Evolutionary conservation across 2,797 vertebrate genomes (phyloP), one percentile per base, ranked within the genome.

Genomic region (Gobio occitaniae): DNA sequence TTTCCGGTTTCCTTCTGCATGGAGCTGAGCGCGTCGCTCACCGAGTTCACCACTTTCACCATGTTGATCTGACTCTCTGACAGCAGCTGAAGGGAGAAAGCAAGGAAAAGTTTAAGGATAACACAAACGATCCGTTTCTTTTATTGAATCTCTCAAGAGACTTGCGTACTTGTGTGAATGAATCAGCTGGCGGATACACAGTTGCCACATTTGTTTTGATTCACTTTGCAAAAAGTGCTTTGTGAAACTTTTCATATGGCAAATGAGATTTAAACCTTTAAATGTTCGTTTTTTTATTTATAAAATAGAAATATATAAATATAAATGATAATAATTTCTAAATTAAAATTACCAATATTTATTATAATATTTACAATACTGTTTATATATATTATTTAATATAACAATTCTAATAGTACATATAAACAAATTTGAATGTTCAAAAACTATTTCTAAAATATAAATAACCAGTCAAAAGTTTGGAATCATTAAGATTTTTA

Each of bases 21-120:
- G 3, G 93, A 91, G 56, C 95, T 95, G 44, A 97, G 94, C 6
- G 96, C 89, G 0, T 97, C 96, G 0, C 94, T 93, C 86, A 97
- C 95, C 0, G 95, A 96, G 91, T 91, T 96, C 90, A 95, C 94
- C 90, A 97, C 92, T 87, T 96, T 95, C 9, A 94, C 96, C 94
- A 97, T 91, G 91, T 96, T 96, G 80, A 93, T 93, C 87, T 96
- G 96, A 88, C 95, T 96, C 91, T 97, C 96, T 0, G 96, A 96
- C 41, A 97, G 95, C 72, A 97, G 94, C 96, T 97, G 91, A 0
- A 78, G 32, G 47, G 32, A 68, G 61, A 80, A 63, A 86, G 19
- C 50, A 66, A 56, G 38, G 52, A 6, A 48, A 7, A 32, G 21
- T 44, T 38, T n/a, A 47, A 69, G 41, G 8, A 25, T 12, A n/a